Base-by-base conservation (phyloP, 2,888 invertebrate species). In the Perdita meconis region DNA sequence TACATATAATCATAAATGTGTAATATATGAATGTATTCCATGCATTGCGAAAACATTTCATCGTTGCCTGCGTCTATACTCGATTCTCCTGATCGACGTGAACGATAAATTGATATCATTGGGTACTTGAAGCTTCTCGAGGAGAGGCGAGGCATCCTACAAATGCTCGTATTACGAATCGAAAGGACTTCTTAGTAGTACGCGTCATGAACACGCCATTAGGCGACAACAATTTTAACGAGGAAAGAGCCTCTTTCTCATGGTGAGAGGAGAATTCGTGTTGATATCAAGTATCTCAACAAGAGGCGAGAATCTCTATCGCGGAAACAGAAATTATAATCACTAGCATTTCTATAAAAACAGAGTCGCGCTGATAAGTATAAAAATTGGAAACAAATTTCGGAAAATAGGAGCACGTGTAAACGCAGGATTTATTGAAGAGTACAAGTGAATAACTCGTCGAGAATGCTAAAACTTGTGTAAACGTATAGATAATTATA, bases 11-110 rank as follows among this genome's bases (percentile, higher is more conserved):
- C 64, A 42, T 78, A 71, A 72, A 68, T 76, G 78, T 78, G 59
- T 67, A 72, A 78, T 78, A 73, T 73, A 72, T 73, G 72, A 77
- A 71, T 66, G 63, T 71, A 73, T 74, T 77, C 57, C 66, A 64
- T 59, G 26, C 16, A 42, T 59, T 57, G 42, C 30, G 30, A 30
- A 61, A 47, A 34, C 2, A 24, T n/a, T 24, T 12, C 8, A 12
- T 44, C 34, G 19, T 34, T 10, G 6, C 8, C 10, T 16, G 47
- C 22, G 19, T 8, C 1, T 4, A 36, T 42, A 24, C 38, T 16
- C 16, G 10, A 30, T 30, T 30, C 13, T 6, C 44, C 36, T 26
- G 38, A 47, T 56, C 34, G 22, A 55, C 4, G 16, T 5, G 22
- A 30, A 38, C 16, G 57, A 51, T 44, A 19, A 51, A 64, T 51